Percentiles rank a stretch among this genome's conserved stretches.
Conservation (phyloP, 1,140 invertebrate genomes). For the Pogonus chalceus region DNA sequence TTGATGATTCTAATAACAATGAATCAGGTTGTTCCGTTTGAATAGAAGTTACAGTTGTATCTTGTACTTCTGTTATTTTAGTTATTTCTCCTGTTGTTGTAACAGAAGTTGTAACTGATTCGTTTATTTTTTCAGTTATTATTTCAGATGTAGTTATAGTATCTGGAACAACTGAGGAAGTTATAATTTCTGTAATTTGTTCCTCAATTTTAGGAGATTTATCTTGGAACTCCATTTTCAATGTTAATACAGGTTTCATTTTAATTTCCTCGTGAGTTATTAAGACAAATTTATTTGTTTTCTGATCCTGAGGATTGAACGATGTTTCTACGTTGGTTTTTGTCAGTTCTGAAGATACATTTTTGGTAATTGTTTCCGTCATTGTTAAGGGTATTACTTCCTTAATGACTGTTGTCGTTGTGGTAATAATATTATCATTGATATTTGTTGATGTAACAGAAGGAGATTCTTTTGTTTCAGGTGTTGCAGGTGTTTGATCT, state of each 20-base stretch:
- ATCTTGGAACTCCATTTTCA: conserved; percentile 46
- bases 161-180: background rate
- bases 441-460: conserved; percentile 7
- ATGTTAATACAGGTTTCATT: conserved; percentile 49
- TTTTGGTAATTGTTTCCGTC: conserved; percentile 6
- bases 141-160: conserved; percentile 8
- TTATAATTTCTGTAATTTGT: background rate
- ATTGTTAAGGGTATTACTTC: background rate
- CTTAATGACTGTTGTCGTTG: background rate
- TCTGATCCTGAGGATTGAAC: background rate
- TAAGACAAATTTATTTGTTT: conserved; percentile 50
- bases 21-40: background rate
- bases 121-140: background rate
- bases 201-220: conserved; percentile 10
- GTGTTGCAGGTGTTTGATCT: background rate
- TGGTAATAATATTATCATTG: conserved; percentile 3
- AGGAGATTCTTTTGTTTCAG: conserved; percentile 3
- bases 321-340: background rate
- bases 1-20: background rate
- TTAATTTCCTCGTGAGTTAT: conserved; percentile 58
- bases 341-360: conserved; percentile 7
- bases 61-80: background rate
- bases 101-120: background rate
- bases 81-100: background rate
- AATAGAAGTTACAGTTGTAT: background rate